Evolutionary conservation across 2,888 invertebrate species (phyloP), one percentile per base, ranked within the genome.

Genomic region (Melanargia galathea): DNA sequence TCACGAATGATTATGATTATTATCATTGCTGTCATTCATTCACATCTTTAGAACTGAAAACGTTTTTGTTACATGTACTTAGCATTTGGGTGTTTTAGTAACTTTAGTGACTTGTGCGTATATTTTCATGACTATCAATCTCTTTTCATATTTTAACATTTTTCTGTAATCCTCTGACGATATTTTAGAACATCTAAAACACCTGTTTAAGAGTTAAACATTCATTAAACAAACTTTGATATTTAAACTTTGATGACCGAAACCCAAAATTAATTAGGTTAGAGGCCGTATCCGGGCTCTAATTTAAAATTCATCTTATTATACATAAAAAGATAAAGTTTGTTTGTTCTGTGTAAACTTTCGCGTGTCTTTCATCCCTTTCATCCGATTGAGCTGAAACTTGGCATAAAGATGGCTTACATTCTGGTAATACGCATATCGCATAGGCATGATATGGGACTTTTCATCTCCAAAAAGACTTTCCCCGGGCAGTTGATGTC

Each of bases 1-100:
- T 55, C 55, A 55, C 26, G 40, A 55, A 40, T 40, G 55, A 43
- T 55, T 55, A 43, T 55, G 55, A 55, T 43, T 55, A 43, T 55
- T 24, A 43, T 16, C 24, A 26, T 24, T 22, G 33, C 40, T 22
- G 33, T 20, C 20, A 35, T 52, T 52, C 20, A 52, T 7, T 33
- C 20, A 20, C 18, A 51, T 35, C 35, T 52, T 35, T 51, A 16
- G 35, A 11, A 20, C 35, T 13, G 20, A 20, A 52, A 52, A 20
- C 45, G 18, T 20, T 35, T 52, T 52, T 35, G 18, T 52, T 13
- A 52, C 18, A 35, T 33, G 3, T 8, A n/a, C n/a, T n/a, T n/a
- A 33, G 16, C 26, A 13, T 46, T 13, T 22, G 46, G 7, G 8
- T 35, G 40, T 18, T 16, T 16, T 40, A 2, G 8, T 43, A 43